A percentile compares a stretch with the other conserved stretches of the same genome.
Conservation (phyloP, 2,888 invertebrate genomes). For the Andrena trimmerana region DNA sequence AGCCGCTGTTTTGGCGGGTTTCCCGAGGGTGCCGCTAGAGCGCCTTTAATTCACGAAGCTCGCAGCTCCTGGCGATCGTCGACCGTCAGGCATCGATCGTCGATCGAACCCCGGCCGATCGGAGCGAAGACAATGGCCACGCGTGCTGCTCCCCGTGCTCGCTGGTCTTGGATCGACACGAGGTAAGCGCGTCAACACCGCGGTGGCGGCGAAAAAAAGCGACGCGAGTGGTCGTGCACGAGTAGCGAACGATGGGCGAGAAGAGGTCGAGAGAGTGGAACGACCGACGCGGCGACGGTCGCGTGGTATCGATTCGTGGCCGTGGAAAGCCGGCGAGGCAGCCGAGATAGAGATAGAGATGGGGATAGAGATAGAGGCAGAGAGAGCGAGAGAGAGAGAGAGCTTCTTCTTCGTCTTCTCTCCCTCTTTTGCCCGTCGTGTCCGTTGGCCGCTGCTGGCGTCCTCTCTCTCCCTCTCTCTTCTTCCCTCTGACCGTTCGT, state of each 20-base stretch:
- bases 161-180: slow-evolving; percentile 12
- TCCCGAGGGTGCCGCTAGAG: neutral
- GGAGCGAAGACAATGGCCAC: no score
- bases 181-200: slow-evolving; percentile 23
- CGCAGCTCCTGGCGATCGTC: neutral
- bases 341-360: slow-evolving; percentile 65
- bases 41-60: slow-evolving; percentile 7
- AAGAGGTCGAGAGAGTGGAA: slow-evolving; percentile 67
- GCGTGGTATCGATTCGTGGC: slow-evolving; percentile 82
- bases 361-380: slow-evolving; percentile 62
- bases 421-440: slow-evolving; percentile 54
- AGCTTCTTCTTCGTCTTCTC: slow-evolving; percentile 72
- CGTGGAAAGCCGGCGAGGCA: slow-evolving; percentile 77
- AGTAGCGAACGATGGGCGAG: slow-evolving; percentile 46
- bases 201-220: slow-evolving; percentile 34
- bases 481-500: slow-evolving; percentile 27
- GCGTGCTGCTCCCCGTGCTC: no score
- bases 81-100: neutral
- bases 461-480: slow-evolving; percentile 16
- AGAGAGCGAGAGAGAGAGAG: slow-evolving; percentile 46
- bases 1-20: slow-evolving; percentile 13
- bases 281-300: slow-evolving; percentile 74
- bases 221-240: slow-evolving; percentile 36
- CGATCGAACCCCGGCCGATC: neutral
- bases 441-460: slow-evolving; percentile 12